These are phyloP conservation scores for Oreochromis mossambicus DNA, from an alignment of 2,797 vertebrate species.

Conservation along the genomic window DNA sequence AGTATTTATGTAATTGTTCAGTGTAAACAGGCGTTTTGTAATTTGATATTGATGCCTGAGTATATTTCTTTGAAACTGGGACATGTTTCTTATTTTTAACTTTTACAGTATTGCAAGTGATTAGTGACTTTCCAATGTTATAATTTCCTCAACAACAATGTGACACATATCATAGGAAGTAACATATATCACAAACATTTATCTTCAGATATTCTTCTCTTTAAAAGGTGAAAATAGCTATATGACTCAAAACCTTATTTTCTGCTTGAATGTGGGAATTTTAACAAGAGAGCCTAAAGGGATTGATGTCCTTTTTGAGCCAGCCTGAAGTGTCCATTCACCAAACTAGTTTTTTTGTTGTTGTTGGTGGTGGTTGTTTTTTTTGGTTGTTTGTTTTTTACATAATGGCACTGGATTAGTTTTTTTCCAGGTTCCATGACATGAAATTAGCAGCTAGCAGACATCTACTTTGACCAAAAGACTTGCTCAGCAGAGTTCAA, in stretches of 20 bases:
- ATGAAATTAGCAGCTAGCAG: not conserved
- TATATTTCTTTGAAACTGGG: conserved; percentile 24
- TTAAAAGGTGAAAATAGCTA: not conserved
- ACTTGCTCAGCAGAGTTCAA: not conserved
- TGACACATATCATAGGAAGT: not conserved
- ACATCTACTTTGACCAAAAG: not conserved
- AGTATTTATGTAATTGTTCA: conserved; percentile 48
- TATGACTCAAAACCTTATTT: not conserved
- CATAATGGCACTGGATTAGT: not conserved
- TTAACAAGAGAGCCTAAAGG: not conserved
- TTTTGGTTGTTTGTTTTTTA: not conserved
- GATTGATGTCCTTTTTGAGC: not conserved
- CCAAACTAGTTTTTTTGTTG: not conserved
- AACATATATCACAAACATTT: not conserved
- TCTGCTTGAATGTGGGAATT: not conserved
- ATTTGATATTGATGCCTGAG: conserved; percentile 16
- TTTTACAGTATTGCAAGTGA: not conserved
- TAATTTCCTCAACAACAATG: not conserved
- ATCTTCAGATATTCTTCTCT: not conserved
- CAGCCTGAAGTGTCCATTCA: not conserved
- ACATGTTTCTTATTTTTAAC: conserved; percentile 33
- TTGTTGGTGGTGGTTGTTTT: accelerated
- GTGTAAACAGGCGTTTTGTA: conserved; percentile 15
- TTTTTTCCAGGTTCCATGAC: not conserved
- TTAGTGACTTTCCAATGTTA: not conserved